Evolutionary conservation across 2,797 vertebrate genomes (phyloP).

Genomic region (Scleropages formosus): DNA sequence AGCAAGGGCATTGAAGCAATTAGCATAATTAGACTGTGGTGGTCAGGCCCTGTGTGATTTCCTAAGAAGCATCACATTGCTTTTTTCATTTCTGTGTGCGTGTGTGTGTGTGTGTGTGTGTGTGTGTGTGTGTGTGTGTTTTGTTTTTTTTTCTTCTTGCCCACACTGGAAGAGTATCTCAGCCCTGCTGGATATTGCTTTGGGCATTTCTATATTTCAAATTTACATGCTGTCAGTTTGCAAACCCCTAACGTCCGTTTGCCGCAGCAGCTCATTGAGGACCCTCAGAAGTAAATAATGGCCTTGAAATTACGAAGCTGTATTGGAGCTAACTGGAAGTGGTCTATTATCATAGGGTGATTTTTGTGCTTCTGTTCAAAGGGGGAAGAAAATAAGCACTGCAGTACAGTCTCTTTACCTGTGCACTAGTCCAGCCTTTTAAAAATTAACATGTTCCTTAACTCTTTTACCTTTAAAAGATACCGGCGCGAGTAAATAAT

Average conservation of each 20-base stretch:
- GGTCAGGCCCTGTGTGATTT: constrained; percentile 96
- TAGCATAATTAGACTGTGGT: constrained; percentile 99
- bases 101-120: neutral
- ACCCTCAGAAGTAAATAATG: constrained; percentile 62
- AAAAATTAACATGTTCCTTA: too few relatives aligned
- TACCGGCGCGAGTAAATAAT: too few relatives aligned
- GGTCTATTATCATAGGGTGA: constrained; percentile 4
- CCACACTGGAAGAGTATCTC: constrained; percentile 63
- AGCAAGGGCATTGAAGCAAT: constrained; percentile 99
- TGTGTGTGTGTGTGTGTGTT: neutral
- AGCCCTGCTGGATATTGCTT: constrained; percentile 74
- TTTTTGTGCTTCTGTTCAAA: neutral
- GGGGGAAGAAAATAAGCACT: neutral
- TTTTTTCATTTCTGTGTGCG: constrained; percentile 61
- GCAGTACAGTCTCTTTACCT: too few relatives aligned
- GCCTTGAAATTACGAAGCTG: constrained; percentile 38
- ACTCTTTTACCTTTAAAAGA: too few relatives aligned
- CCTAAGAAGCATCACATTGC: constrained; percentile 79
- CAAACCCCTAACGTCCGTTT: constrained; percentile 75
- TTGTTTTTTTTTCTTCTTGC: neutral
- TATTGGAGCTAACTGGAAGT: constrained; percentile 15
- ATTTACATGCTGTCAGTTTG: constrained; percentile 82
- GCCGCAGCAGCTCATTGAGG: constrained; percentile 70
- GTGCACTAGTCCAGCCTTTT: too few relatives aligned
- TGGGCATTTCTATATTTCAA: constrained; percentile 82